A percentile compares a stretch with the other conserved stretches of the same genome.
These are phyloP conservation scores for Etheostoma nigrum DNA, from an alignment of 2,797 vertebrate genomes.

Conservation along the genomic window DNA sequence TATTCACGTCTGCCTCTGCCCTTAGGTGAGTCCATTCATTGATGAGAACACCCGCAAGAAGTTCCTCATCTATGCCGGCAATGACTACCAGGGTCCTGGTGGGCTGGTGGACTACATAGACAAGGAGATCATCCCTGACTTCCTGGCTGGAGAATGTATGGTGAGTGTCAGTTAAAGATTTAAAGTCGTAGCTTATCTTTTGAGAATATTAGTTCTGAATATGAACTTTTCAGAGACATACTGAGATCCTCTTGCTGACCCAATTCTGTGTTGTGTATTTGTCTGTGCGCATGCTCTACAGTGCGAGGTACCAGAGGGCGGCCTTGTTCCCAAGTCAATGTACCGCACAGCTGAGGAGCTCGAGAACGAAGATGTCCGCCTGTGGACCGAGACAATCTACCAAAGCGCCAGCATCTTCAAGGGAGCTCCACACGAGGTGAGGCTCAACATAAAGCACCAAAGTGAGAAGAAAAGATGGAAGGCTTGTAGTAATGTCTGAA, in stretches of 20 bases:
- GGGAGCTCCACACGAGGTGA: constrained; percentile 96
- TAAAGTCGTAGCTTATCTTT: neutral
- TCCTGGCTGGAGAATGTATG: constrained; percentile 98
- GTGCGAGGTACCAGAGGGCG: constrained; percentile 98
- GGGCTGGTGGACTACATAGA: constrained; percentile 98
- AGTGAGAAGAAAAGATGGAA: neutral
- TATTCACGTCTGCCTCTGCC: constrained; percentile 10
- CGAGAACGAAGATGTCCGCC: constrained; percentile 93
- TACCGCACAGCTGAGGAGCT: constrained; percentile 96
- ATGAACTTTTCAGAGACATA: constrained; percentile 1
- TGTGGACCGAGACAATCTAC: constrained; percentile 99
- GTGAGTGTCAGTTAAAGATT: constrained; percentile 74
- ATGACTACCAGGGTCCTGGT: constrained; percentile 97
- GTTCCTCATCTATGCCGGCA: constrained; percentile 98
- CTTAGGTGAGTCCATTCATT: constrained; percentile 97
- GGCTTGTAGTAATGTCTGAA: neutral
- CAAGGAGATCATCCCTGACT: constrained; percentile 97
- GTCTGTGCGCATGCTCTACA: constrained; percentile 59
- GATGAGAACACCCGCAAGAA: constrained; percentile 99
- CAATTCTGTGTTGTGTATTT: neutral
- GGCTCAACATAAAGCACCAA: neutral
- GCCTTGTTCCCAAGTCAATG: constrained; percentile 96
- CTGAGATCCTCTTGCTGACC: constrained; percentile 32
- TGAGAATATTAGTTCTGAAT: neutral
- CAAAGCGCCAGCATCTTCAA: constrained; percentile 98